Evolutionary conservation across 2,888 invertebrate species (phyloP).

Genomic region (Acanthopleura granulata): DNA sequence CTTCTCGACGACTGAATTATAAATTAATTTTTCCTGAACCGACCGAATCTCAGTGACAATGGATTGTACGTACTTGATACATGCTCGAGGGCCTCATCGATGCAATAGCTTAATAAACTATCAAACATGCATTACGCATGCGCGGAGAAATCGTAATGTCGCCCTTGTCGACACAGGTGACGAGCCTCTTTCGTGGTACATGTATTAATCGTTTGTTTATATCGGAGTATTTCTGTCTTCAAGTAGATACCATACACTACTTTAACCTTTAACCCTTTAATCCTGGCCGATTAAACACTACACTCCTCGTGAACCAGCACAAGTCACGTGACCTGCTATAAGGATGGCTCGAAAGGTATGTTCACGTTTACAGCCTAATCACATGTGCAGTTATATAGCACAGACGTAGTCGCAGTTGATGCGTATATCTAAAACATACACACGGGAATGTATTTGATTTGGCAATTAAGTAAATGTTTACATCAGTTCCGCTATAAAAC

Average conservation of each 20-base stretch:
- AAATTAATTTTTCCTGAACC: not conserved
- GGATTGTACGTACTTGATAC: conserved; percentile 6
- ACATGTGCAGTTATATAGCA: too few species aligned
- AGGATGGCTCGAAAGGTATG: too few species aligned
- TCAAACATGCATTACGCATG: conserved; percentile 15
- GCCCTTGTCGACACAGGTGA: not conserved
- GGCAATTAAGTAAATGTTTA: too few species aligned
- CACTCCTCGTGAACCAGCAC: too few species aligned
- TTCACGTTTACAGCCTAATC: too few species aligned
- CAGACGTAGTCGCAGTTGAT: too few species aligned
- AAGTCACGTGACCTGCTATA: too few species aligned
- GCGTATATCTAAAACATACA: too few species aligned
- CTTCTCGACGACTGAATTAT: too few species aligned
- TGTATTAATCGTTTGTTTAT: conserved; percentile 1
- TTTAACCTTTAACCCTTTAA: not conserved
- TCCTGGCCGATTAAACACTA: not conserved
- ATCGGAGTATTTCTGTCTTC: not conserved
- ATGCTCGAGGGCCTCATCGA: not conserved
- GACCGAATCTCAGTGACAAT: not conserved
- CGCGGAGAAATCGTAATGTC: not conserved
- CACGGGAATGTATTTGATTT: too few species aligned
- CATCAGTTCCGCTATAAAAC: too few species aligned
- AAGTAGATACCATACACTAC: not conserved
- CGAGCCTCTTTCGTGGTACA: too few species aligned
- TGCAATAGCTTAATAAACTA: conserved; percentile 1